Evolutionary conservation across 2,113 vertebrate species (phyloP).

Genomic region (Chascanopsetta lugubris): DNA sequence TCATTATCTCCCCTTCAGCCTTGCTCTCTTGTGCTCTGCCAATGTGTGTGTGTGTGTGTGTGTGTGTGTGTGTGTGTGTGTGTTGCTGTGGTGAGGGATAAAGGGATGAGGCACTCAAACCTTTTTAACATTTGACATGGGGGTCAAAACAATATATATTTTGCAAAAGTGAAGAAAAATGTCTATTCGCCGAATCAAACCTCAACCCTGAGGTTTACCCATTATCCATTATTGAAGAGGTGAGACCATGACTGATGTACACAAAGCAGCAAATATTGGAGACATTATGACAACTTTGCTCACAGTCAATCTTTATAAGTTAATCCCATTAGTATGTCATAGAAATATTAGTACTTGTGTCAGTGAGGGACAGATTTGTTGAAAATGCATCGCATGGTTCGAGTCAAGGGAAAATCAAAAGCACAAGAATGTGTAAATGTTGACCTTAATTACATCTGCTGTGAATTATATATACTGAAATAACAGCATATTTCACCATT

Average conservation of each 20-base stretch:
- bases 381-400: too few relatives aligned
- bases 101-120: slow-evolving; percentile 8
- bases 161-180: slow-evolving; percentile 32
- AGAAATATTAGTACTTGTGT: not conserved
- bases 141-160: slow-evolving; percentile 16
- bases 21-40: slow-evolving; percentile 19
- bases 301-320: not conserved
- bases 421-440: too few relatives aligned
- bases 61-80: slow-evolving; percentile 6
- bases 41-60: too few relatives aligned
- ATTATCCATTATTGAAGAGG: slow-evolving; percentile 10
- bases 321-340: slow-evolving; percentile 2
- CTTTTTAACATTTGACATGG: slow-evolving; percentile 29
- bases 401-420: too few relatives aligned
- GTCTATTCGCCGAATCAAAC: slow-evolving; percentile 30
- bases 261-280: slow-evolving; percentile 9
- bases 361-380: not conserved
- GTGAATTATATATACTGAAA: too few relatives aligned
- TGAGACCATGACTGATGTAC: not conserved
- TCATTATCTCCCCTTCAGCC: slow-evolving; percentile 26
- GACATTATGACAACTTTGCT: not conserved
- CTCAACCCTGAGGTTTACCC: slow-evolving; percentile 7
- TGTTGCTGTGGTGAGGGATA: slow-evolving; percentile 9
- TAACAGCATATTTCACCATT: too few relatives aligned
- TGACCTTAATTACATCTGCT: too few relatives aligned